Evolutionary conservation across 1,140 invertebrate species (phyloP).

Genomic region (Leucophenga varia): DNA sequence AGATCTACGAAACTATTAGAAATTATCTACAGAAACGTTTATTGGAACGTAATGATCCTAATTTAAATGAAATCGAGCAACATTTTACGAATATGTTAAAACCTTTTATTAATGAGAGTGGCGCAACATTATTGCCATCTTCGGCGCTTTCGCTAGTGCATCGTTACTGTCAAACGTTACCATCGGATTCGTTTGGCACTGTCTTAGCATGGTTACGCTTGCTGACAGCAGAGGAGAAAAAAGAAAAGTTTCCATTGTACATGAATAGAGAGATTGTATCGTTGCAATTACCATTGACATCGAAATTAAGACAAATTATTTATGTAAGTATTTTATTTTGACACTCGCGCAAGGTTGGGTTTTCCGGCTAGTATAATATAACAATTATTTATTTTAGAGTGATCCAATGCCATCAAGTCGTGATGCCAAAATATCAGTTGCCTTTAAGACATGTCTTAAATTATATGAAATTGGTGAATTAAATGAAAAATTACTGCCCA

Average conservation of each 20-base stretch:
- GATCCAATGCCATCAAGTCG: conserved; percentile 60
- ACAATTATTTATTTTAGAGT: conserved; percentile 59
- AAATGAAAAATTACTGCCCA: conserved; percentile 73
- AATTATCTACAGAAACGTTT: conserved; percentile 63
- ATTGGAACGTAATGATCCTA: conserved; percentile 59
- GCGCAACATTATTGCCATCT: conserved; percentile 30
- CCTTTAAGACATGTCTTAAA: conserved; percentile 71
- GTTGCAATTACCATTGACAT: conserved; percentile 69
- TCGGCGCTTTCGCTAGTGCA: conserved; percentile 64
- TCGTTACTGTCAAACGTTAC: conserved; percentile 76
- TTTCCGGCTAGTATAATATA: not conserved
- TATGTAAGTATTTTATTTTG: conserved; percentile 20
- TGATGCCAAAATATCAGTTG: conserved; percentile 77
- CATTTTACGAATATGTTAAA: conserved; percentile 56
- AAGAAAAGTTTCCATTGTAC: not conserved
- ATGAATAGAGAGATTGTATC: conserved; percentile 41
- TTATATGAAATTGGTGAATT: conserved; percentile 79
- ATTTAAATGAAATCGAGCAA: conserved; percentile 57
- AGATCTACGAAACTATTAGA: conserved; percentile 52
- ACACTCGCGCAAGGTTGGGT: not conserved
- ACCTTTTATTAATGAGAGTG: conserved; percentile 23
- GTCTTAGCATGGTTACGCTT: conserved; percentile 22
- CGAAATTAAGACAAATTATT: conserved; percentile 55
- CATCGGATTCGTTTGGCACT: conserved; percentile 79
- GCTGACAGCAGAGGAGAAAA: not conserved